A percentile compares a stretch with the other conserved stretches of the same genome.
These are phyloP conservation scores for Xestia c-nigrum DNA, from an alignment of 2,888 invertebrate genomes.

Conservation along the genomic window DNA sequence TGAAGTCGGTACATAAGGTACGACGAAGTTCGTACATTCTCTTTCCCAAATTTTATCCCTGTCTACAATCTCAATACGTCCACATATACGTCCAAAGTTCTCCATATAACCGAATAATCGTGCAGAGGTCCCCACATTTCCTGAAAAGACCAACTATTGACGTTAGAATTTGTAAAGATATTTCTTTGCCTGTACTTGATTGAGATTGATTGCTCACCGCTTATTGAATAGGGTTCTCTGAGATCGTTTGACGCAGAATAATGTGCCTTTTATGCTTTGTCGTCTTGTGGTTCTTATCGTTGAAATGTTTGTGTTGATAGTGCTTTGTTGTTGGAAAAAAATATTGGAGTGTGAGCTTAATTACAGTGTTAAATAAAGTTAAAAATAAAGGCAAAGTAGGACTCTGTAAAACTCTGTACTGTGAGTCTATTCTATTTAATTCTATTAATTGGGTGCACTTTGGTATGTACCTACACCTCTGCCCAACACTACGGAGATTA, in stretches of 20 bases:
- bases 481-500: too few species aligned
- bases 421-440: too few species aligned
- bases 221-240: slow-evolving; percentile 72
- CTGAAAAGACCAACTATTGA: slow-evolving; percentile 63
- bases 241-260: slow-evolving; percentile 68
- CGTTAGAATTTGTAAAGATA: slow-evolving; percentile 68
- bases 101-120: slow-evolving; percentile 42
- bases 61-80: not conserved
- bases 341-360: not conserved
- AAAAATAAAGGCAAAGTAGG: too few species aligned
- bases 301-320: slow-evolving; percentile 27
- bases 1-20: too few species aligned
- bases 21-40: not conserved
- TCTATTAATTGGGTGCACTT: too few species aligned
- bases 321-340: slow-evolving; percentile 12
- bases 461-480: too few species aligned
- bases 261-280: slow-evolving; percentile 66
- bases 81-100: slow-evolving; percentile 15
- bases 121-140: slow-evolving; percentile 16
- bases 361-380: not conserved
- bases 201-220: slow-evolving; percentile 77
- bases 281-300: slow-evolving; percentile 25
- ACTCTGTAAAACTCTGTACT: too few species aligned
- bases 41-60: not conserved
- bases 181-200: slow-evolving; percentile 77